These are phyloP conservation scores for Phengaris arion DNA, from an alignment of 2,888 invertebrate genomes.

Conservation along the genomic window DNA sequence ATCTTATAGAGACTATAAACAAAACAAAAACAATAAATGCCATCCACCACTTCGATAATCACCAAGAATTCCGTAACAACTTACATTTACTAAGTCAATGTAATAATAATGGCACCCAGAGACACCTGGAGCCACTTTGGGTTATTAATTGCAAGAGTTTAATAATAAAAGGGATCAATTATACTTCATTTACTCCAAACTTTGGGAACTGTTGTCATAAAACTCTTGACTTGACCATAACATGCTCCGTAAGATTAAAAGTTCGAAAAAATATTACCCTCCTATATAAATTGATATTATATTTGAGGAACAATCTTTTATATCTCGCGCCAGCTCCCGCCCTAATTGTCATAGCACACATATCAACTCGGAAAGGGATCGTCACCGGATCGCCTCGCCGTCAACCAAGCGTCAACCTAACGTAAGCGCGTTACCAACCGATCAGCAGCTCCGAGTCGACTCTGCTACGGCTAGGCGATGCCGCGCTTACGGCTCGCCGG, in stretches of 20 bases:
- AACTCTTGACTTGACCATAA: constrained; percentile 26
- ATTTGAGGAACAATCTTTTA: background rate
- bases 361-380: too few relatives aligned
- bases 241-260: constrained; percentile 12
- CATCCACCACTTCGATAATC: constrained; percentile 2
- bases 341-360: too few relatives aligned
- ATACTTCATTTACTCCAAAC: constrained; percentile 38
- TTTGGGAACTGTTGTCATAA: constrained; percentile 36
- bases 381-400: too few relatives aligned
- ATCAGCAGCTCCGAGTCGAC: too few relatives aligned
- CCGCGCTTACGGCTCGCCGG: too few relatives aligned
- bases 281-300: background rate
- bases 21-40: constrained; percentile 16
- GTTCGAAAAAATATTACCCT: background rate
- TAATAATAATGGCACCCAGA: constrained; percentile 35
- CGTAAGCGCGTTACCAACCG: too few relatives aligned
- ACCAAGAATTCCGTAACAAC: constrained; percentile 6
- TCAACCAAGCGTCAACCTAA: too few relatives aligned
- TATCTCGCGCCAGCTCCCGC: background rate
- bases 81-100: constrained; percentile 21
- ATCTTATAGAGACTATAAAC: constrained; percentile 8
- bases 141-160: constrained; percentile 42
- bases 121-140: constrained; percentile 41
- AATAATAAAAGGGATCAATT: constrained; percentile 43
- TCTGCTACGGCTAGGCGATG: too few relatives aligned